Percentiles rank a stretch among this genome's conserved stretches.
Evolutionary conservation across 2,888 invertebrate species (phyloP).

Genomic region (Amphipoea lucens): DNA sequence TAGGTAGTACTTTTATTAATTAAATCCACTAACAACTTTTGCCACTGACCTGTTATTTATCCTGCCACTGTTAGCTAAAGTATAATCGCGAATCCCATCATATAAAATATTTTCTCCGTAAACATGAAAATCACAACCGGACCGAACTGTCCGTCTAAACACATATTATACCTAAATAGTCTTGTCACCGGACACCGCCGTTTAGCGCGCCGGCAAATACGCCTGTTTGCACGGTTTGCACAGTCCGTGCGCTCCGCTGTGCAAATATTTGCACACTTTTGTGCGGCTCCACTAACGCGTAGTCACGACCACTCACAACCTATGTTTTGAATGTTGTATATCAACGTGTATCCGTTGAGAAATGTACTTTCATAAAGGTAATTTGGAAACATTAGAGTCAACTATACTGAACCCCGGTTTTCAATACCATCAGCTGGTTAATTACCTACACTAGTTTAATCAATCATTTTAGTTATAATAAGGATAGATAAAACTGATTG

Average conservation of each 20-base stretch:
- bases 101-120: slow-evolving; percentile 18
- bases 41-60: neutral
- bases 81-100: neutral
- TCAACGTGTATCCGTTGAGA: neutral
- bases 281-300: slow-evolving; percentile 43
- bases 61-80: neutral
- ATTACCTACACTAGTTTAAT: neutral
- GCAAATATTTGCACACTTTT: slow-evolving; percentile 60
- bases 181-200: slow-evolving; percentile 55
- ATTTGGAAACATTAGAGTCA: neutral
- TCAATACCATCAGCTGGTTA: neutral
- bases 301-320: slow-evolving; percentile 21
- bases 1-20: neutral
- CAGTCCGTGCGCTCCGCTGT: slow-evolving; percentile 42
- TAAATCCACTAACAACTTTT: neutral
- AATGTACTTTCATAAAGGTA: neutral
- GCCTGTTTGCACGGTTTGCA: slow-evolving; percentile 52
- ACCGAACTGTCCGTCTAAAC: slow-evolving; percentile 20
- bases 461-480: neutral
- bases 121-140: slow-evolving; percentile 14
- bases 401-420: neutral
- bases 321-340: slow-evolving; percentile 38
- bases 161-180: slow-evolving; percentile 52
- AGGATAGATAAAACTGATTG: neutral
- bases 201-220: slow-evolving; percentile 57